Base-by-base conservation (phyloP, 2,797 vertebrate genomes). In the Mus minutoides region DNA sequence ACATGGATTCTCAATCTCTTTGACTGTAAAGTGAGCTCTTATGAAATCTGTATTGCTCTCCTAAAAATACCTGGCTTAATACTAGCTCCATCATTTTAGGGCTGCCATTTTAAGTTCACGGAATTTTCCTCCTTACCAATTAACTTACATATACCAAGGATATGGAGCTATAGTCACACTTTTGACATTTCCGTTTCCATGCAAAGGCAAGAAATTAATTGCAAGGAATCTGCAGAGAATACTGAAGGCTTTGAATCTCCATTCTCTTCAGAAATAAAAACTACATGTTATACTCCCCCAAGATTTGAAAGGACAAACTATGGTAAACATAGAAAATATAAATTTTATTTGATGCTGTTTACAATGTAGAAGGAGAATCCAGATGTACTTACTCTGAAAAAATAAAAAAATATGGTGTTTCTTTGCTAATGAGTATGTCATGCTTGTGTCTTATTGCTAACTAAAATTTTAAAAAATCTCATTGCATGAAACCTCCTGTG, bases 391-490 rank as follows among this genome's bases (percentile, higher is more conserved):
- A 58, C 6, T 34, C 31, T 67, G 64, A 97, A 95, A 94, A 46
- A 97, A 94, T n/a, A 52, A 37, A 12, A 83, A 93, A 92, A 24
- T 2, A 31, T 34, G 52, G 17, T 3, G 75, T 73, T 58, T 91
- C 69, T 37, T 96, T 26, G 82, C 95, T 93, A 97, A 84, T 83
- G 75, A 83, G 0, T 3, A 94, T 84, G 26, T 69, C 34, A 19
- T 17, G 19, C 43, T 21, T 76, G 86, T 62, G 2, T 83, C 96
- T 96, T 94, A 93, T 91, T 77, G 97, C 94, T 82, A 52, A 82
- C 67, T 96, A 92, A 91, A 97, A 95, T 49, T 62, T 13, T 80
- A 96, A 93, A 80, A 62, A 26, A 0, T 88, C 97, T 97, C 92
- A 86, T 80, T 93, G 5, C 60, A 97, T 22, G 26, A 69, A 96